phyloP scores from a whole-genome alignment of 2,797 vertebrate species.

The Myioborus melanocephalus region DNA sequence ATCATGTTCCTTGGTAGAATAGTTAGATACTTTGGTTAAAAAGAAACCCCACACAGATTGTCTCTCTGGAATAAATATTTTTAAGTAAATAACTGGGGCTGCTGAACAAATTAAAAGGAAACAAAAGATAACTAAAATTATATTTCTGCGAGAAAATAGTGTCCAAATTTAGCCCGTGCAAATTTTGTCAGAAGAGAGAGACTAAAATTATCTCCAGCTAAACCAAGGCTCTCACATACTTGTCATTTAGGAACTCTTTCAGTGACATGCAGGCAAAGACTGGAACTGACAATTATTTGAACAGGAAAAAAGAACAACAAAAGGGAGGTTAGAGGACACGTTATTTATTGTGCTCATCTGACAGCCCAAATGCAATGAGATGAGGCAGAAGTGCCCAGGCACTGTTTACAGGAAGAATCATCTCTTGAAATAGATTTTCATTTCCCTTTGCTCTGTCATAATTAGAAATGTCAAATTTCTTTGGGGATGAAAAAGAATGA shows the following conservation, averaged over 20 bases:
- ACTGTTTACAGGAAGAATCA: not conserved
- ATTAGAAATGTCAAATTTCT: conserved; percentile 2
- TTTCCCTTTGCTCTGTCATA: not conserved
- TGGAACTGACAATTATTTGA: conserved; percentile 1
- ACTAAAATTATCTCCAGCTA: not conserved
- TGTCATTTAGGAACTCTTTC: not conserved
- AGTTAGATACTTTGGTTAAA: not conserved
- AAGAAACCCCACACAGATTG: not conserved
- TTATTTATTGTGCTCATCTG: not conserved
- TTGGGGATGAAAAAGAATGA: not conserved
- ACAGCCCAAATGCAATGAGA: conserved; percentile 5
- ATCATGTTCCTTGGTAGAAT: not conserved
- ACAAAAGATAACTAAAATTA: not conserved
- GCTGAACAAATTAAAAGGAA: not conserved
- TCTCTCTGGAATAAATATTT: not conserved
- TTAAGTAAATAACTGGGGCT: not conserved
- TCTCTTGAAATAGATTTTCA: not conserved
- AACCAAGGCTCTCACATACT: not conserved
- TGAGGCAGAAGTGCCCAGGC: conserved; percentile 7
- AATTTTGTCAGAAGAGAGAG: not conserved
- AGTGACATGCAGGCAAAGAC: not conserved
- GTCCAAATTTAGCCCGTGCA: not conserved
- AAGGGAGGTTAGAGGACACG: accelerated
- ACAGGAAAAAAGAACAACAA: not conserved
- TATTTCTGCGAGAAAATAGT: not conserved